phyloP scores from a whole-genome alignment of 2,797 vertebrate genomes.

The Garrulus glandarius region DNA sequence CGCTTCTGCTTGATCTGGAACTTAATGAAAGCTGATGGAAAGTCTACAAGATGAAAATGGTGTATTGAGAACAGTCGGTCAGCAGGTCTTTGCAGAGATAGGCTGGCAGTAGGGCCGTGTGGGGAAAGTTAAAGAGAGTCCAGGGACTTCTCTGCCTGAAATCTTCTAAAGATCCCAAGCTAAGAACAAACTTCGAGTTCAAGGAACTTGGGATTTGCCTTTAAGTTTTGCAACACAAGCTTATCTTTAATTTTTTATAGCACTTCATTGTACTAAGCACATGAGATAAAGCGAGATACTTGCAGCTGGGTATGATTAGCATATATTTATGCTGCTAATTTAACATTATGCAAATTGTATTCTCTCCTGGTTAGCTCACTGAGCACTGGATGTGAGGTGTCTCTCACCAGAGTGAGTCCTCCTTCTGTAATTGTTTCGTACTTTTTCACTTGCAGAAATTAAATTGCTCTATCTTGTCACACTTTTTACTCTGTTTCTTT shows the following conservation, averaged over 20 bases:
- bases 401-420: not conserved
- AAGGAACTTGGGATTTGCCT: not conserved
- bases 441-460: slow-evolving; percentile 1
- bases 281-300: not conserved
- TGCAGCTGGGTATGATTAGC: slow-evolving; percentile 8
- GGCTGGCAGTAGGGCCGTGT: not conserved
- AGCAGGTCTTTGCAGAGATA: not conserved
- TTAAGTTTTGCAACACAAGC: not conserved
- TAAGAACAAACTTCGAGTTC: not conserved
- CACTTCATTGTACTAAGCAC: not conserved
- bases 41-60: not conserved
- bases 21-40: not conserved
- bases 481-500: not conserved
- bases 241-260: not conserved
- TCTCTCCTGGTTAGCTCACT: not conserved
- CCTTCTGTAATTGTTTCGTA: not conserved
- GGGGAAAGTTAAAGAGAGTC: not conserved
- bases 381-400: not conserved
- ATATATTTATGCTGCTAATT: not conserved
- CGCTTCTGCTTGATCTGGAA: not conserved
- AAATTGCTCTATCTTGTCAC: not conserved
- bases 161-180: not conserved
- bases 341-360: not conserved
- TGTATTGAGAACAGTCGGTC: not conserved
- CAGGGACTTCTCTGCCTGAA: not conserved